Evolutionary conservation across 2,113 vertebrate species (phyloP).

Genomic region (Pangasianodon hypophthalmus): DNA sequence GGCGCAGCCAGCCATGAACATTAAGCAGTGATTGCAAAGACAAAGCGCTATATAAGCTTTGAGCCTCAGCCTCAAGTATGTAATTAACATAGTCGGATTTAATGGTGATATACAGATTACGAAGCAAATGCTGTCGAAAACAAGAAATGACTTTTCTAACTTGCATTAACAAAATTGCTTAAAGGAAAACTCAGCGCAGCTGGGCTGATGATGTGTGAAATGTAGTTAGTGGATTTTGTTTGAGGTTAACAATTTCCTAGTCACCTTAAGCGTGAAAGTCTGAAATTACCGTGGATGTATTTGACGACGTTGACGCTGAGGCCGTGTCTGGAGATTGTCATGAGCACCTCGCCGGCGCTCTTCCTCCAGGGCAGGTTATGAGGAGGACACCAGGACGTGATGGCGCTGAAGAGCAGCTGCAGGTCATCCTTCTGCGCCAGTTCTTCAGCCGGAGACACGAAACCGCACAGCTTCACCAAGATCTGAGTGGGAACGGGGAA

Average conservation of each 20-base stretch:
- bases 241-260: background rate
- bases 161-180: background rate
- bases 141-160: background rate
- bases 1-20: conserved; percentile 17
- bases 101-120: background rate
- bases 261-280: background rate
- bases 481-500: conserved; percentile 73
- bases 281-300: conserved; percentile 86
- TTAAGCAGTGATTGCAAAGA: background rate
- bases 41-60: background rate
- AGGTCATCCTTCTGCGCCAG: conserved; percentile 98
- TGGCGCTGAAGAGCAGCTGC: conserved; percentile 98
- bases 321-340: conserved; percentile 95
- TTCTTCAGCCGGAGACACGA: conserved; percentile 95
- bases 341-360: conserved; percentile 97
- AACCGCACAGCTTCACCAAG: conserved; percentile 94
- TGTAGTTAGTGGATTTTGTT: background rate
- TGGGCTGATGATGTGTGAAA: background rate
- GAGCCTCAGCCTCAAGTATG: background rate
- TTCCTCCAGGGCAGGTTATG: conserved; percentile 98
- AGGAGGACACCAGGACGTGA: conserved; percentile 98
- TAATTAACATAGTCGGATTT: background rate
- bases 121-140: background rate
- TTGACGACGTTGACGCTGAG: conserved; percentile 98
- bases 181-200: background rate